These are phyloP conservation scores for Nasonia oneida DNA, from an alignment of 2,888 invertebrate genomes.

Conservation along the genomic window DNA sequence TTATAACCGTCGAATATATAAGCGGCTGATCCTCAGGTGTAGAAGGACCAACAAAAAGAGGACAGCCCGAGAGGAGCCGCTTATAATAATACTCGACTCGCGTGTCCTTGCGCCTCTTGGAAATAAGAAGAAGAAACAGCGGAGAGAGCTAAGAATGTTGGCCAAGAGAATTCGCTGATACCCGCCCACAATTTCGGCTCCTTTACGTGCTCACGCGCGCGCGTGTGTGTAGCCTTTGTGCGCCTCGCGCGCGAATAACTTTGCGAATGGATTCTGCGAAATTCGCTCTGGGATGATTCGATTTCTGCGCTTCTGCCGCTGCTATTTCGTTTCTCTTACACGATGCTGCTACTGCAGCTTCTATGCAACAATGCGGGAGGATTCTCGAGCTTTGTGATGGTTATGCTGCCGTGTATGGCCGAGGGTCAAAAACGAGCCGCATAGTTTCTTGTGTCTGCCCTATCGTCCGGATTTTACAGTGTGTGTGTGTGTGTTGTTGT, in stretches of 20 bases:
- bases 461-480: not conserved
- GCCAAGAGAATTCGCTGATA: slow-evolving; percentile 3
- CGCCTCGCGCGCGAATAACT: slow-evolving; percentile 36
- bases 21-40: not conserved
- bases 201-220: not conserved
- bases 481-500: not conserved
- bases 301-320: slow-evolving; percentile 27
- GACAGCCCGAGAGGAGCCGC: not conserved
- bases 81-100: slow-evolving; percentile 25
- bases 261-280: slow-evolving; percentile 47
- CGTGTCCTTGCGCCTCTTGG: slow-evolving; percentile 43
- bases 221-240: slow-evolving; percentile 37
- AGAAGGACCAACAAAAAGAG: not conserved
- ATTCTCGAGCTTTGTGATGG: not conserved
- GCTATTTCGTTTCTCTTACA: slow-evolving; percentile 9
- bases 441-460: not conserved
- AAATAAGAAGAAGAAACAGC: not conserved
- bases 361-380: not conserved
- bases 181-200: slow-evolving; percentile 47
- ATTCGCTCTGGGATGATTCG: slow-evolving; percentile 52
- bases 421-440: not conserved
- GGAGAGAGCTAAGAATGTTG: not conserved
- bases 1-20: not conserved
- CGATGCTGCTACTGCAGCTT: not conserved
- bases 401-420: too few relatives aligned